Conservation (phyloP, 2,888 invertebrate species). For the Linnaemya tessellans region DNA sequence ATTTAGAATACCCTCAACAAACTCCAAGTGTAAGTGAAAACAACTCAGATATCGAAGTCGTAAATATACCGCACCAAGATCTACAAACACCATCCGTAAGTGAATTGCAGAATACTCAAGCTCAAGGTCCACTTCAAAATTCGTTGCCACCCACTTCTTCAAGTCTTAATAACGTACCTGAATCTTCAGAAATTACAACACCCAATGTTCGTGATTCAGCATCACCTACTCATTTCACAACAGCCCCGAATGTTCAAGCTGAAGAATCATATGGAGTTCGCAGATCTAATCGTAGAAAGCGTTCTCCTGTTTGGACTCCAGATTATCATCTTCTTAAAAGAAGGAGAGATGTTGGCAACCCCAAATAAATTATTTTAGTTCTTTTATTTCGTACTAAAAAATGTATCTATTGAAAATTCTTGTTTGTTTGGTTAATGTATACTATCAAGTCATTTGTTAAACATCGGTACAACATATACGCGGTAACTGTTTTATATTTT, state of each 20-base stretch:
- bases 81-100: too few relatives aligned
- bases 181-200: background rate
- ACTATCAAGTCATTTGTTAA: too few relatives aligned
- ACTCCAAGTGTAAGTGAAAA: too few relatives aligned
- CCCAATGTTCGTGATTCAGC: background rate
- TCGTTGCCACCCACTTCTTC: background rate
- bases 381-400: background rate
- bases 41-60: too few relatives aligned
- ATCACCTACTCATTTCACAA: too few relatives aligned
- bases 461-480: too few relatives aligned
- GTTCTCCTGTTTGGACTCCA: slow-evolving; percentile 36
- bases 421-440: too few relatives aligned
- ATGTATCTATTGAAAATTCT: too few relatives aligned
- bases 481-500: too few relatives aligned
- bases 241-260: background rate
- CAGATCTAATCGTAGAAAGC: slow-evolving; percentile 27
- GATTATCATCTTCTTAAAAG: slow-evolving; percentile 49
- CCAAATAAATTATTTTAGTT: slow-evolving; percentile 13
- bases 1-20: too few relatives aligned
- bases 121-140: background rate
- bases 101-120: background rate
- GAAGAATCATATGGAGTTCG: background rate
- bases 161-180: too few relatives aligned
- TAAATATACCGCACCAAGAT: too few relatives aligned
- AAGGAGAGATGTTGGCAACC: slow-evolving; percentile 50